Evolutionary conservation across 2,113 vertebrate species (phyloP), one percentile per base, ranked within the genome.

Genomic region (Xenopus tropicalis): DNA sequence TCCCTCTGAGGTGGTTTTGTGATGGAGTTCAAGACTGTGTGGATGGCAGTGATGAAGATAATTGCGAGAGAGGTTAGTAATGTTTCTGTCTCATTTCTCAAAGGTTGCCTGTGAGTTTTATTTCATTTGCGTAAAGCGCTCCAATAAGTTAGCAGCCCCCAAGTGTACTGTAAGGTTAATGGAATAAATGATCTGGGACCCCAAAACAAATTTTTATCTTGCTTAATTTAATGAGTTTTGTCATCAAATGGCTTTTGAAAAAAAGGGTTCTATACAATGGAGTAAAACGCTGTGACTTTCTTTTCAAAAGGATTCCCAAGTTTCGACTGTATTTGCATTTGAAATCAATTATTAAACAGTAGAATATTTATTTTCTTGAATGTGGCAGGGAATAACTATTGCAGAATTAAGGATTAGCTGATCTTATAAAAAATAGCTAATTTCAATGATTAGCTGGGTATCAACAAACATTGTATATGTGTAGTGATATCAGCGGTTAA

Each of bases 11-110:
- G 51, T 99, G 96, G 96, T 91, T 94, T 9, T 99, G 97, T 12
- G 97, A 99, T 48, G 95, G 94, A 1, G 87, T 94, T 79, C 86
- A 92, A 0, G 97, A 99, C 83, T 99, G 97, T 43, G 93, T 98
- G 84, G 97, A 99, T 82, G 92, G 92, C 82, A 99, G 96, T 0
- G 97, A 99, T 0, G 97, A 99, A 85, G 93, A 94, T n/a, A 91
- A 85, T 83, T 99, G 97, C 81, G 88, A 91, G 70, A 86, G 81
- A 83, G 93, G 93, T 87, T 66, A 84, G 84, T 29, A 10, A 11
- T 63, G 0, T 0, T 24, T 77, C 57, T 22, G 74, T 25, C 20
- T 21, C 19, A 66, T 54, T 24, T 52, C 58, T 29, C 1, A 61
- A 66, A 19, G 7, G 9, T 42, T 69, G 66, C 0, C 1, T 48